Conservation (phyloP, 2,888 invertebrate genomes). For the Harpalus rubripes region DNA sequence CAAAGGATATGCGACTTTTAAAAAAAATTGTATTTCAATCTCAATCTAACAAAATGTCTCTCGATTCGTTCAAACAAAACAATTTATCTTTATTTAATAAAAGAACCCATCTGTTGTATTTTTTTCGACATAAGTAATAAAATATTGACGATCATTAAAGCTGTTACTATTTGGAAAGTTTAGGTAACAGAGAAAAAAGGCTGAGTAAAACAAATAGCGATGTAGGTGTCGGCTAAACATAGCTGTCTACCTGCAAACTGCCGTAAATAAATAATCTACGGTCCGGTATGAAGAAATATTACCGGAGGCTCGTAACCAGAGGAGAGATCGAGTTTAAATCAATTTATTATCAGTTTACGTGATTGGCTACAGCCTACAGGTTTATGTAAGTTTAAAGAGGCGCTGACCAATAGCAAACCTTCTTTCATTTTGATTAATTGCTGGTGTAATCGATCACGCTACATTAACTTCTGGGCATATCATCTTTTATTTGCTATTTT, state of each 20-base stretch:
- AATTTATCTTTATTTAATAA: background rate
- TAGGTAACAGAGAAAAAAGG: background rate
- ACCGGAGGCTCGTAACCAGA: background rate
- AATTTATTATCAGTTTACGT: slow-evolving; percentile 52
- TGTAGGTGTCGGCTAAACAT: slow-evolving; percentile 15
- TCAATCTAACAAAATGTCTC: too few species aligned
- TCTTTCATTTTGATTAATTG: slow-evolving; percentile 60
- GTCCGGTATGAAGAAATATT: slow-evolving; percentile 46
- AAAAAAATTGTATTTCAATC: too few species aligned
- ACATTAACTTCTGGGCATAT: slow-evolving; percentile 65
- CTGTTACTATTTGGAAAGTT: background rate
- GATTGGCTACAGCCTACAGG: slow-evolving; percentile 30
- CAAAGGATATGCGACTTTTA: too few species aligned
- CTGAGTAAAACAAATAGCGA: background rate
- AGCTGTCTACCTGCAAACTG: slow-evolving; percentile 13
- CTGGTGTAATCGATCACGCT: slow-evolving; percentile 60
- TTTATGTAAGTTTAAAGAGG: slow-evolving; percentile 39
- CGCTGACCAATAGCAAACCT: background rate
- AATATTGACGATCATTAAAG: background rate
- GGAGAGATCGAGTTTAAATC: slow-evolving; percentile 29
- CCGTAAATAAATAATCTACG: slow-evolving; percentile 25
- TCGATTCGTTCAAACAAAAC: too few species aligned
- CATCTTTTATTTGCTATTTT: slow-evolving; percentile 66
- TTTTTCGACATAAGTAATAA: background rate
- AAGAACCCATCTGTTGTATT: background rate